Evolutionary conservation across 1,140 invertebrate species (phyloP).

Genomic region (Drosophila repletoides): DNA sequence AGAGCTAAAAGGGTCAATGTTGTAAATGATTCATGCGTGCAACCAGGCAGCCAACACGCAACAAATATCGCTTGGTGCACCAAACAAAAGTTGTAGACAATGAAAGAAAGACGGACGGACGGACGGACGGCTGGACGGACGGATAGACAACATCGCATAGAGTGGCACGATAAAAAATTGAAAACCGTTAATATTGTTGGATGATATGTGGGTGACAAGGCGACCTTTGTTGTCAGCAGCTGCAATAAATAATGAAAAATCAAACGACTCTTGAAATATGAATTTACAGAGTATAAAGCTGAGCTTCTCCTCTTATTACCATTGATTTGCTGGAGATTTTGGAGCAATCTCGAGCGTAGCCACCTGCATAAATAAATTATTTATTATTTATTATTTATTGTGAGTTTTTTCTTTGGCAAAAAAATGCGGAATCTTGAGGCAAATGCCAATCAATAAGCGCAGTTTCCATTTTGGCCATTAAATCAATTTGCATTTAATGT

Average conservation of each 20-base stretch:
- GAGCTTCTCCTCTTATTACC: conserved; percentile 11
- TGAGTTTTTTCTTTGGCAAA: conserved; percentile 43
- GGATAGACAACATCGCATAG: no score
- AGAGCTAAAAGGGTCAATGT: conserved; percentile 30
- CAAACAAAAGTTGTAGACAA: conserved; percentile 13
- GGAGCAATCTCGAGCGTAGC: conserved; percentile 45
- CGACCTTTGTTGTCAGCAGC: conserved; percentile 63
- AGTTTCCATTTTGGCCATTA: conserved; percentile 23
- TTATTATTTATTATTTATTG: background rate
- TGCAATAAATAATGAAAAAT: conserved; percentile 51
- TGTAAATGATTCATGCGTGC: conserved; percentile 32
- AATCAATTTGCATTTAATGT: conserved; percentile 43
- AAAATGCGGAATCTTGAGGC: conserved; percentile 36
- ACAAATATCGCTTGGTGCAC: no score
- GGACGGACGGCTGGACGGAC: no score
- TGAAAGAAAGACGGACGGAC: conserved; percentile 14
- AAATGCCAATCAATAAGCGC: conserved; percentile 61
- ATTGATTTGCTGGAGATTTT: conserved; percentile 44
- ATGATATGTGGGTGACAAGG: conserved; percentile 40
- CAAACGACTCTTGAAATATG: conserved; percentile 20
- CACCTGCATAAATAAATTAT: conserved; percentile 24
- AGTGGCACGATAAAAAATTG: background rate
- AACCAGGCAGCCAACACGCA: conserved; percentile 4
- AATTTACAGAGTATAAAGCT: no score
- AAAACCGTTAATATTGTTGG: conserved; percentile 17